Evolutionary conservation across 2,797 vertebrate species (phyloP).

Genomic region (Semotilus atromaculatus): DNA sequence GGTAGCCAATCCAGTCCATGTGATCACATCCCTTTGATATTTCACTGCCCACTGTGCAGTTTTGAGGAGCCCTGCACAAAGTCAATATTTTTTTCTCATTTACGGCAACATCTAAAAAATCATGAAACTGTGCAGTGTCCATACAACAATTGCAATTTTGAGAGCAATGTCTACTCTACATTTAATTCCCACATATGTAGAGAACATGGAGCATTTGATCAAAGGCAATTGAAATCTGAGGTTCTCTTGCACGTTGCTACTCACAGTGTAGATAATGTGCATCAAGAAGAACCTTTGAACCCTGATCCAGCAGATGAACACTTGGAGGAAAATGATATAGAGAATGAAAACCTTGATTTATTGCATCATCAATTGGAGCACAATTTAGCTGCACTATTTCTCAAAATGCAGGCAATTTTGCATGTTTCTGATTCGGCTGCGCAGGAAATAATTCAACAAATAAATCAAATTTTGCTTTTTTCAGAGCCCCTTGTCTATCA

Average conservation of each 20-base stretch:
- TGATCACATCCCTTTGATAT: neutral
- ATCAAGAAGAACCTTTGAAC: neutral
- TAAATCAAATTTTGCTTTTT: slow-evolving; percentile 30
- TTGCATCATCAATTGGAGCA: slow-evolving; percentile 36
- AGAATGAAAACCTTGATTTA: neutral
- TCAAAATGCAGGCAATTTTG: slow-evolving; percentile 33
- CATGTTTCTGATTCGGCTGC: slow-evolving; percentile 28
- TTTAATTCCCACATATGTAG: slow-evolving; percentile 50
- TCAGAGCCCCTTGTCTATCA: slow-evolving; percentile 38
- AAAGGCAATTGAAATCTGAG: slow-evolving; percentile 26
- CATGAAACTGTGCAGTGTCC: slow-evolving; percentile 48
- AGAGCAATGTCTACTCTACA: slow-evolving; percentile 50
- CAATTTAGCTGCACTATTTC: slow-evolving; percentile 50
- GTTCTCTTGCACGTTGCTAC: slow-evolving; percentile 4
- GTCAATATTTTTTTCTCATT: too few species aligned
- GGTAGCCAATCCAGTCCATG: neutral
- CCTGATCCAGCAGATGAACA: neutral
- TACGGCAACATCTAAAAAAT: slow-evolving; percentile 20
- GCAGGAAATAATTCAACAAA: slow-evolving; percentile 41
- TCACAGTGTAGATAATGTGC: neutral
- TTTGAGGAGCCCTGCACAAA: slow-evolving; percentile 40
- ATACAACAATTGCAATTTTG: slow-evolving; percentile 46
- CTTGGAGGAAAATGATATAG: neutral
- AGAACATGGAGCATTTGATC: slow-evolving; percentile 5
- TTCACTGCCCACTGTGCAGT: slow-evolving; percentile 21